A percentile compares a stretch with the other conserved stretches of the same genome.
These are phyloP conservation scores for Procavia capensis DNA, from an alignment of 2,113 vertebrate species.

Conservation along the genomic window DNA sequence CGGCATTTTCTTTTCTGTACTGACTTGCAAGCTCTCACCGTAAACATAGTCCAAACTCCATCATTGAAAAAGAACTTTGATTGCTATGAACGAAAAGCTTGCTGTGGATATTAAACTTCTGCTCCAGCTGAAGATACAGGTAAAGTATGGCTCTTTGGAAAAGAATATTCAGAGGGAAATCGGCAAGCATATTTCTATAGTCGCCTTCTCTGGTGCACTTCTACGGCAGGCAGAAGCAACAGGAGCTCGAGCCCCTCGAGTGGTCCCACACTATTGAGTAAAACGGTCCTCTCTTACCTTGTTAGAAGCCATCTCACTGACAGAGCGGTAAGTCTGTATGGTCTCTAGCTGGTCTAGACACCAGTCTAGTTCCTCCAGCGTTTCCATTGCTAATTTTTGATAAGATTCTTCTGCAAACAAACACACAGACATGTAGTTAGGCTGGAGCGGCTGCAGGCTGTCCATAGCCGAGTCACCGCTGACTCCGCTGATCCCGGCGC, in stretches of 20 bases:
- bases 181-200: neutral
- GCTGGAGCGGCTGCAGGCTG: conserved; percentile 84
- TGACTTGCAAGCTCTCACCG: neutral
- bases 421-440: conserved; percentile 92
- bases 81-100: neutral
- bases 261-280: neutral
- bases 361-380: conserved; percentile 99
- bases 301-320: conserved; percentile 99
- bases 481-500: conserved; percentile 67
- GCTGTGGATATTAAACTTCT: neutral
- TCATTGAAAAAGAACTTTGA: neutral
- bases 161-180: neutral
- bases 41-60: neutral
- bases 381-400: conserved; percentile 99
- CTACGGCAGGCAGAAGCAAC: neutral
- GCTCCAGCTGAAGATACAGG: neutral
- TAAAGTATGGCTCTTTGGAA: neutral
- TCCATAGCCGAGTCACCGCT: conserved; percentile 83
- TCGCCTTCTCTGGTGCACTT: neutral
- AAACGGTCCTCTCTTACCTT: conserved; percentile 91
- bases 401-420: conserved; percentile 98
- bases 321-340: conserved; percentile 98
- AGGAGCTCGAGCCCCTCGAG: neutral
- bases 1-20: neutral
- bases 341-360: conserved; percentile 99